phyloP scores from a whole-genome alignment of 2,113 vertebrate species.

The Pampusana beccarii region DNA sequence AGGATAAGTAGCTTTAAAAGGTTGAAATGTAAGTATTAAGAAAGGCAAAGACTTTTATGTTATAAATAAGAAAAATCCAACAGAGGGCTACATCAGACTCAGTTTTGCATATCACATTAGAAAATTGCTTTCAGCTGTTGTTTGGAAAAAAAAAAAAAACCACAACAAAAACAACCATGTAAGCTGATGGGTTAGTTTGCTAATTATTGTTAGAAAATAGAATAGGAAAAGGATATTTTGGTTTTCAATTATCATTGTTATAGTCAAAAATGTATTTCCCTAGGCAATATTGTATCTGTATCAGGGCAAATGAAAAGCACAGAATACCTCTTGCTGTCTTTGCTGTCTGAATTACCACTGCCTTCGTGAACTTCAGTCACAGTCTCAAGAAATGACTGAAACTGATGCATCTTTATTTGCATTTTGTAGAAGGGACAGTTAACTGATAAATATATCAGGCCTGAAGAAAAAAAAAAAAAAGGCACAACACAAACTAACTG shows the following conservation, averaged over 20 bases:
- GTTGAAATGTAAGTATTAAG: neutral
- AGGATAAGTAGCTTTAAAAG: constrained; percentile 16
- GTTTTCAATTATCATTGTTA: neutral
- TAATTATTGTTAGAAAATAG: neutral
- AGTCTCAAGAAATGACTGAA: neutral
- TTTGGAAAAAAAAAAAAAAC: neutral
- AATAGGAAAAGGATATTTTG: neutral
- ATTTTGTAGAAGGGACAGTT: neutral
- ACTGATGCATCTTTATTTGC: neutral
- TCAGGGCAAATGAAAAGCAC: neutral
- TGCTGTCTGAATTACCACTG: neutral
- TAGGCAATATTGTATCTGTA: neutral
- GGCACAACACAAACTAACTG: neutral
- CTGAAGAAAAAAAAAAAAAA: neutral
- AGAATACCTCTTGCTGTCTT: neutral
- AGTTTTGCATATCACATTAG: neutral
- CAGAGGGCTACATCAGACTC: neutral
- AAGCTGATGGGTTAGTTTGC: neutral
- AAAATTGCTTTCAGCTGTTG: neutral
- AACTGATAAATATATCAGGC: neutral
- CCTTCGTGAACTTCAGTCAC: neutral
- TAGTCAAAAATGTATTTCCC: neutral
- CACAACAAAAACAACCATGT: too few relatives aligned
- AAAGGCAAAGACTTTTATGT: neutral
- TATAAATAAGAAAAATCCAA: constrained; percentile 25